These are phyloP conservation scores for Drosophila ezoana DNA, from an alignment of 2,888 invertebrate species.

Conservation along the genomic window DNA sequence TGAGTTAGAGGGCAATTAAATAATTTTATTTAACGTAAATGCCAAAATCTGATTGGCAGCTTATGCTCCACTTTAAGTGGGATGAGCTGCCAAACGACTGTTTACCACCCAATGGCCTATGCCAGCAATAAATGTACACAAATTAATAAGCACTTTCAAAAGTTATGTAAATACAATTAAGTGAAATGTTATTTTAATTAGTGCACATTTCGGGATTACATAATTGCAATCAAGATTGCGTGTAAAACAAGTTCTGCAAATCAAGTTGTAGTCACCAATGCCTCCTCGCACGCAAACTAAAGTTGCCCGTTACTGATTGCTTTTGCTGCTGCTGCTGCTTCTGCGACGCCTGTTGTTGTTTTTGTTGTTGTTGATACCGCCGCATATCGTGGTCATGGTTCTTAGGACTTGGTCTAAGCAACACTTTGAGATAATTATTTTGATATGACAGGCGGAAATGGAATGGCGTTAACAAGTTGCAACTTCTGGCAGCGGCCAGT, in stretches of 20 bases:
- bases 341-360: constrained; percentile 9
- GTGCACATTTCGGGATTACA: constrained; percentile 73
- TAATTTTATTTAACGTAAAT: neutral
- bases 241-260: constrained; percentile 71
- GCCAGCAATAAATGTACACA: constrained; percentile 6
- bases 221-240: constrained; percentile 78
- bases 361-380: constrained; percentile 24
- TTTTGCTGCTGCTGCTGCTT: constrained; percentile 24
- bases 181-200: constrained; percentile 76
- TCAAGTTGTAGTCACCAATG: constrained; percentile 63
- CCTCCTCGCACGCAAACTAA: constrained; percentile 60
- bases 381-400: constrained; percentile 45
- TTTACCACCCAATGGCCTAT: constrained; percentile 4
- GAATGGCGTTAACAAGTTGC: constrained; percentile 79
- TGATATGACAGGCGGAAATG: constrained; percentile 83
- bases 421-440: constrained; percentile 79
- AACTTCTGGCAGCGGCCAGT: constrained; percentile 39
- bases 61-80: neutral
- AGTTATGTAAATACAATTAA: constrained; percentile 67
- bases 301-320: constrained; percentile 42
- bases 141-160: constrained; percentile 18
- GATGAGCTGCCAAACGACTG: neutral
- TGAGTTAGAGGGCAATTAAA: neutral
- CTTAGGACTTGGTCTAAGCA: constrained; percentile 58
- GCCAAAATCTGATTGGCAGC: neutral